phyloP scores from a whole-genome alignment of 2,888 invertebrate species.

The Aleiodes alternator region DNA sequence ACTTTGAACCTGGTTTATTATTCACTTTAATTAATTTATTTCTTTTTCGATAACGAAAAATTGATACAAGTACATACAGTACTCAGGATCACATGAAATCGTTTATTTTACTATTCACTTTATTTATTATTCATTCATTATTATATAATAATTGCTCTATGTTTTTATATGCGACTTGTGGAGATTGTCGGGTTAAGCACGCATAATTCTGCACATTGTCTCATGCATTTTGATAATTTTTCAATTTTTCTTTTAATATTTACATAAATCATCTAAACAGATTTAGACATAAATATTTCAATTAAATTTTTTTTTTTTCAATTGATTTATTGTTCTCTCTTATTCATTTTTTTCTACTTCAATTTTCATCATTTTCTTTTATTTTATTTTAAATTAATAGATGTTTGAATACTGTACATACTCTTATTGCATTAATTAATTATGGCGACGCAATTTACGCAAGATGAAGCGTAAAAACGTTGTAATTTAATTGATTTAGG shows the following conservation, averaged over 20 bases:
- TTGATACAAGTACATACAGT: slow-evolving; percentile 6
- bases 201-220: slow-evolving; percentile 53
- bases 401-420: slow-evolving; percentile 35
- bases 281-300: slow-evolving; percentile 13
- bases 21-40: background rate
- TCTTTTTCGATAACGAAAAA: background rate
- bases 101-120: slow-evolving; percentile 2
- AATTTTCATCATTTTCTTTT: slow-evolving; percentile 10
- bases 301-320: slow-evolving; percentile 3
- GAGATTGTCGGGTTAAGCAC: slow-evolving; percentile 57
- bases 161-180: slow-evolving; percentile 48
- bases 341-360: slow-evolving; percentile 31
- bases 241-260: slow-evolving; percentile 42
- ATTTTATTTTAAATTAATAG: slow-evolving; percentile 28
- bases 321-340: slow-evolving; percentile 30
- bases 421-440: slow-evolving; percentile 21
- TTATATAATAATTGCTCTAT: slow-evolving; percentile 49
- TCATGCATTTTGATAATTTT: slow-evolving; percentile 46
- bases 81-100: slow-evolving; percentile 28
- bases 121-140: slow-evolving; percentile 35
- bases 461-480: slow-evolving; percentile 15
- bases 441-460: slow-evolving; percentile 32
- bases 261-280: slow-evolving; percentile 45
- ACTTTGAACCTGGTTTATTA: slow-evolving; percentile 37
- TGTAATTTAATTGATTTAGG: slow-evolving; percentile 46